Percentiles rank a stretch among this genome's conserved stretches.
These are phyloP conservation scores for Eurosta solidaginis DNA, from an alignment of 1,140 invertebrate species.

Conservation along the genomic window DNA sequence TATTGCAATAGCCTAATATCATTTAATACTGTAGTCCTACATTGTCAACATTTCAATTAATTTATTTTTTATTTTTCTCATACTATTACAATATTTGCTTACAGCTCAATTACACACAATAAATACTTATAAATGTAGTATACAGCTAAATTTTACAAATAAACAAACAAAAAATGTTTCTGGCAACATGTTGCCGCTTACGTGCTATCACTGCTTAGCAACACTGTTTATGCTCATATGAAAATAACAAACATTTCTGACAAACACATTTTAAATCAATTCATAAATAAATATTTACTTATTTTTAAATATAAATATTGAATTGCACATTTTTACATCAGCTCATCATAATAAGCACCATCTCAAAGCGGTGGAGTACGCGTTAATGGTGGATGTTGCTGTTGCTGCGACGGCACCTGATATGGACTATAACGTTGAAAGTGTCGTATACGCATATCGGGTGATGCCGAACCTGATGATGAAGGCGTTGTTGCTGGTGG, in stretches of 20 bases:
- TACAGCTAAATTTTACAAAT: too few relatives aligned
- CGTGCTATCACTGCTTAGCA: too few relatives aligned
- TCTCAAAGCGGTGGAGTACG: conserved; percentile 21
- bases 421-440: conserved; percentile 59
- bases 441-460: conserved; percentile 52
- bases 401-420: conserved; percentile 51
- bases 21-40: conserved; percentile 18
- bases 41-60: background rate
- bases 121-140: too few relatives aligned
- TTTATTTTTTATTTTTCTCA: background rate
- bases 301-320: background rate
- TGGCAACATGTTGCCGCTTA: too few relatives aligned
- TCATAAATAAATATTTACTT: background rate
- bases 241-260: background rate
- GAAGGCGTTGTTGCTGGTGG: conserved; percentile 37
- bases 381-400: conserved; percentile 1
- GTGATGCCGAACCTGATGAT: conserved; percentile 44
- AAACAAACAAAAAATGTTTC: too few relatives aligned
- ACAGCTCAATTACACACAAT: too few relatives aligned
- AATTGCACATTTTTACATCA: background rate
- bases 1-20: conserved; percentile 1
- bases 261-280: background rate
- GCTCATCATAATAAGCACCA: background rate
- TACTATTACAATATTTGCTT: too few relatives aligned
- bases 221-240: too few relatives aligned